These are phyloP conservation scores for Larimichthys crocea DNA, from an alignment of 2,113 vertebrate species.

Conservation along the genomic window DNA sequence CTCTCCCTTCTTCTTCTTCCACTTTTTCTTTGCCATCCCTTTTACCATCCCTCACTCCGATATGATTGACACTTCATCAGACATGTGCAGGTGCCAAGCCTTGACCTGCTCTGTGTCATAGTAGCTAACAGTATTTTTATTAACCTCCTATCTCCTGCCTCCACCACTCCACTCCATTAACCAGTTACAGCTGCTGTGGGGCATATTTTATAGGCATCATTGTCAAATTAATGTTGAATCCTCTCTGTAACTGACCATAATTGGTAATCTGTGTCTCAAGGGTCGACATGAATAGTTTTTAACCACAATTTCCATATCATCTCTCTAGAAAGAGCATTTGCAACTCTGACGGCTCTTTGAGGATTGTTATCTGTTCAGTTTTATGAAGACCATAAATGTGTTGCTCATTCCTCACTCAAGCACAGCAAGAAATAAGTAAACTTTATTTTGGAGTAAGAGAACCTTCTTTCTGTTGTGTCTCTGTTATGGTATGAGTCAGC, in stretches of 20 bases:
- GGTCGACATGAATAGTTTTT: background rate
- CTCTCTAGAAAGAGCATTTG: background rate
- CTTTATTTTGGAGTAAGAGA: background rate
- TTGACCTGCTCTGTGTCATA: conserved; percentile 53
- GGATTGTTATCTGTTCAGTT: background rate
- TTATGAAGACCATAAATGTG: background rate
- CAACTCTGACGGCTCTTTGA: background rate
- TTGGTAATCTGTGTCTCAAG: background rate
- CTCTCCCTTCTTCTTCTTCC: background rate
- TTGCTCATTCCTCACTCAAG: background rate
- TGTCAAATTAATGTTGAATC: background rate
- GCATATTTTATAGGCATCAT: conserved; percentile 7
- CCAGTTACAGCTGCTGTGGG: background rate
- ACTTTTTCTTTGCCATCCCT: conserved; percentile 9
- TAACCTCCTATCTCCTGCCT: conserved; percentile 36
- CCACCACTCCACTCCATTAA: background rate
- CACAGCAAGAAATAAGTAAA: background rate
- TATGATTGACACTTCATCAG: conserved; percentile 67
- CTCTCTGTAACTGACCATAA: background rate
- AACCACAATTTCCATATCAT: background rate
- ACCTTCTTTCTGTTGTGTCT: background rate
- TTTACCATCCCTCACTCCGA: conserved; percentile 23
- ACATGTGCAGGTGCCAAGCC: conserved; percentile 35
- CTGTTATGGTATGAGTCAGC: background rate
- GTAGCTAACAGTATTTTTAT: conserved; percentile 42